Conservation (phyloP, 2,797 vertebrate genomes). For the Alcedo quadribrachys region DNA sequence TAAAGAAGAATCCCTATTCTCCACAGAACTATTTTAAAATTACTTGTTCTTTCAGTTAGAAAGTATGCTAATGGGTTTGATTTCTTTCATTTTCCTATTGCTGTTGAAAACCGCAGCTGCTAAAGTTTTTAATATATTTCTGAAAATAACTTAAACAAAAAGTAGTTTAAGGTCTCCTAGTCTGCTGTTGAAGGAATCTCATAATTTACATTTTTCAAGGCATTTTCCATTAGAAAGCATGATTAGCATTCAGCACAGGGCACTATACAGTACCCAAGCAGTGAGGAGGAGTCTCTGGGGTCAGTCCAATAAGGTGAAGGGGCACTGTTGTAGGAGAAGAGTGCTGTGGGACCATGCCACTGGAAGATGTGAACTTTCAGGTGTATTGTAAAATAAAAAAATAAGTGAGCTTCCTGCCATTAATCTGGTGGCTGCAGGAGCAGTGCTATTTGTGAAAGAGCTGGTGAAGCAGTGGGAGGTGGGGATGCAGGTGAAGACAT, state of each 20-base stretch:
- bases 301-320: not conserved
- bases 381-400: not conserved
- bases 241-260: not conserved
- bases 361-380: not conserved
- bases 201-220: not conserved
- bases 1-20: not conserved
- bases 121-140: not conserved
- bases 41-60: not conserved
- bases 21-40: not conserved
- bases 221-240: not conserved
- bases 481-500: not conserved
- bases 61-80: not conserved
- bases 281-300: not conserved
- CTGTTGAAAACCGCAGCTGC: not conserved
- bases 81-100: not conserved
- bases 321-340: not conserved
- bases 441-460: not conserved
- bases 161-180: not conserved
- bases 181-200: not conserved
- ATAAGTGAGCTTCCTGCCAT: not conserved
- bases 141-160: not conserved
- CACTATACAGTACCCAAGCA: not conserved
- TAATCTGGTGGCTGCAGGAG: not conserved
- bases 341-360: not conserved
- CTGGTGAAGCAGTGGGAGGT: not conserved